phyloP scores from a whole-genome alignment of 2,797 vertebrate genomes.

The Pantherophis alleghaniensis region DNA sequence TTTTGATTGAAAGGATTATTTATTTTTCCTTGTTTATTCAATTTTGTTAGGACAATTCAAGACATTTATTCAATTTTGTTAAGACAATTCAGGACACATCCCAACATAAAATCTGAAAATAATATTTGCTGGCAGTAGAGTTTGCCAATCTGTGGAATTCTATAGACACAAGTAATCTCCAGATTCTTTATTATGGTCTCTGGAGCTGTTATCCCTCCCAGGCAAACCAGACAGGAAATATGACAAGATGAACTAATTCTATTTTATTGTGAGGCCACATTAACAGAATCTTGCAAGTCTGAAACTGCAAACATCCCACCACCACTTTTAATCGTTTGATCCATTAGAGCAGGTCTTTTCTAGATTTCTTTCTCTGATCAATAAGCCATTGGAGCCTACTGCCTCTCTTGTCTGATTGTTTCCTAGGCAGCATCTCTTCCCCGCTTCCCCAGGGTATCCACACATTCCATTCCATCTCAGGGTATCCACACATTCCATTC shows the following conservation, averaged over 20 bases:
- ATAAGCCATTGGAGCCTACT: not conserved
- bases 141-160: not conserved
- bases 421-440: not conserved
- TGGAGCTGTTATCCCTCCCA: not conserved
- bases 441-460: not conserved
- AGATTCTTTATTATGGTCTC: not conserved
- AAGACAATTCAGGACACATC: not conserved
- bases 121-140: not conserved
- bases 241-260: not conserved
- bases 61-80: not conserved
- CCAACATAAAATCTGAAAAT: not conserved
- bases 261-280: not conserved
- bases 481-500: not conserved
- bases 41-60: not conserved
- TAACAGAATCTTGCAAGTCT: not conserved
- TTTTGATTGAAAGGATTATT: not conserved
- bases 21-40: not conserved
- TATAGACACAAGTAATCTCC: not conserved
- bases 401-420: not conserved
- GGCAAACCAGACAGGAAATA: not conserved
- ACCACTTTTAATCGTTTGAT: not conserved
- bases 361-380: not conserved
- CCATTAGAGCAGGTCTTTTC: not conserved
- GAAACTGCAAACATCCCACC: not conserved
- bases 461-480: not conserved